Percentiles rank a stretch among this genome's conserved stretches.
Evolutionary conservation across 2,113 vertebrate species (phyloP).

Genomic region (Pseudopipra pipra): DNA sequence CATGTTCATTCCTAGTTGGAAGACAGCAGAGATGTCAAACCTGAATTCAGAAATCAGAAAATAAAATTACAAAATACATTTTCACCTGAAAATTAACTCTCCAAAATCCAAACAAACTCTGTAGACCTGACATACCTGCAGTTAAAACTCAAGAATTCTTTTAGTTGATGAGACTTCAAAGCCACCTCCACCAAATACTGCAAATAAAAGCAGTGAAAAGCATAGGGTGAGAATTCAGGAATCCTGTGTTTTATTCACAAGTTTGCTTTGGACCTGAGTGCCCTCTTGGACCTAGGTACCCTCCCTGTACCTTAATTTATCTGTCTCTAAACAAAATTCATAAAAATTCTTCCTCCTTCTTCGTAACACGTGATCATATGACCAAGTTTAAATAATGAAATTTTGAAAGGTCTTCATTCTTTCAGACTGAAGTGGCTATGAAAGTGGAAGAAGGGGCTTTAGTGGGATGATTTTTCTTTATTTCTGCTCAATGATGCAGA

Average conservation of each 20-base stretch:
- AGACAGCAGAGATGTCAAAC: neutral
- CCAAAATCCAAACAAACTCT: neutral
- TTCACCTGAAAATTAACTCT: neutral
- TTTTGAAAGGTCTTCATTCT: neutral
- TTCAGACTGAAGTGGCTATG: neutral
- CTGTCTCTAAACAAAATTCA: neutral
- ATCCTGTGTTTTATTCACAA: neutral
- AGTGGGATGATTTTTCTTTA: neutral
- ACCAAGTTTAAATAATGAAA: neutral
- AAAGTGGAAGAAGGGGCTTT: neutral
- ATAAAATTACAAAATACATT: neutral
- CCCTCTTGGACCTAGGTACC: neutral
- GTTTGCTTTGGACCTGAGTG: neutral
- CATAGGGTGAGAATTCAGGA: neutral
- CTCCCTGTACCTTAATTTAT: neutral
- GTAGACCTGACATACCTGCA: neutral
- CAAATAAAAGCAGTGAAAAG: neutral
- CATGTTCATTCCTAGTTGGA: neutral
- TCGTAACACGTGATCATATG: fast-evolving
- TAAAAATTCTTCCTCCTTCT: neutral
- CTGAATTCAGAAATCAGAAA: constrained; percentile 12
- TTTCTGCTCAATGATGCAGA: neutral
- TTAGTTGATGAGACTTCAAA: neutral
- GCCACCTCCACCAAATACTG: neutral
- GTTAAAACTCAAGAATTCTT: neutral